Evolutionary conservation across 2,797 vertebrate genomes (phyloP).

Genomic region (Anolis apletophallus): DNA sequence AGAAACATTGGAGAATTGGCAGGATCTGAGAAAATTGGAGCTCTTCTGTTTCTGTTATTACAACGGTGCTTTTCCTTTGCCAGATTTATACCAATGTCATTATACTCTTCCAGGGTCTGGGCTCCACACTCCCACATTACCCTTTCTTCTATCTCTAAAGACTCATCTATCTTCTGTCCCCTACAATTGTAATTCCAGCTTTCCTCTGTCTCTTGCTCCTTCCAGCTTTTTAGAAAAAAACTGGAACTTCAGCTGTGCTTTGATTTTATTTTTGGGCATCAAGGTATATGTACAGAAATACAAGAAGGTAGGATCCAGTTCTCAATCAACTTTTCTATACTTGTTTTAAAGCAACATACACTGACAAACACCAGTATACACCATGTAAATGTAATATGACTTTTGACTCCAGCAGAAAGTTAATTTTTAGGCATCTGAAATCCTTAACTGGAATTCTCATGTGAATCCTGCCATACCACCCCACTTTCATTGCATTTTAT

Average conservation of each 20-base stretch:
- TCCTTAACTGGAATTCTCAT: fast-evolving
- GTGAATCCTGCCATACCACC: not conserved
- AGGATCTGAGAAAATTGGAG: not conserved
- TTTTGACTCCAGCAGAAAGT: not conserved
- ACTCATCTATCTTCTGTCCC: not conserved
- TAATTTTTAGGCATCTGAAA: fast-evolving
- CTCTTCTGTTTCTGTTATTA: conserved; percentile 1
- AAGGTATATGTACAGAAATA: not conserved
- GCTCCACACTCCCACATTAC: not conserved
- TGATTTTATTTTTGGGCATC: not conserved
- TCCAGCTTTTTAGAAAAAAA: not conserved
- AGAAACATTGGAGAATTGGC: conserved; percentile 4
- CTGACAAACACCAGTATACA: not conserved
- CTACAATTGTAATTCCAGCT: too few species aligned
- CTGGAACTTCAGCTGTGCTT: not conserved
- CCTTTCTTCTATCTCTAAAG: not conserved
- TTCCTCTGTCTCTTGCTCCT: not conserved
- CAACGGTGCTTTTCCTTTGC: not conserved
- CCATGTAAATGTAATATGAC: not conserved
- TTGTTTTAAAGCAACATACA: not conserved
- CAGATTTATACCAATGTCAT: not conserved
- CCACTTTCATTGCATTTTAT: fast-evolving
- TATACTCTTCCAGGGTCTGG: not conserved
- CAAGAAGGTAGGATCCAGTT: not conserved
- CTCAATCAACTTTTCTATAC: not conserved